Percentiles rank a stretch among this genome's conserved stretches.
phyloP scores from a whole-genome alignment of 2,888 invertebrate species.

The Drepana falcataria region DNA sequence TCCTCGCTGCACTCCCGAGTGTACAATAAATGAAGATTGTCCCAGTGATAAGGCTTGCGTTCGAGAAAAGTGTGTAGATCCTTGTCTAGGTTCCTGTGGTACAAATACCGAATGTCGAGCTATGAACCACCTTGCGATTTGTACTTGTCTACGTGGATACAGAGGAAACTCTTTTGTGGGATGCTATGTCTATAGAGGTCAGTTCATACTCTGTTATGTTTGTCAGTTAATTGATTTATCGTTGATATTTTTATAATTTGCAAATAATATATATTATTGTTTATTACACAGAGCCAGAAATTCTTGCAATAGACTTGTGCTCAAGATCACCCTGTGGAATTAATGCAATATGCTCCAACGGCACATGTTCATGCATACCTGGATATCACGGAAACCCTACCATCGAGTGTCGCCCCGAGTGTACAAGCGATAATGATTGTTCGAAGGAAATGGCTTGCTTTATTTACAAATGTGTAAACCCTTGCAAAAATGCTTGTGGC shows the following conservation, averaged over 20 bases:
- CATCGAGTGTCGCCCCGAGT: slow-evolving; percentile 87
- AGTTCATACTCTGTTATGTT: slow-evolving; percentile 6
- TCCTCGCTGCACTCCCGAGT: slow-evolving; percentile 86
- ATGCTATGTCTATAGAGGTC: slow-evolving; percentile 55
- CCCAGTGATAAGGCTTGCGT: slow-evolving; percentile 84
- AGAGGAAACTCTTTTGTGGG: slow-evolving; percentile 86
- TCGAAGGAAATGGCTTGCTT: slow-evolving; percentile 83
- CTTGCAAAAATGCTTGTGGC: slow-evolving; percentile 86
- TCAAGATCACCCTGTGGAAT: slow-evolving; percentile 81
- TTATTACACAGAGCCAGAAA: slow-evolving; percentile 42
- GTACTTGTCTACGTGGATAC: slow-evolving; percentile 82
- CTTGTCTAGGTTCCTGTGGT: slow-evolving; percentile 86
- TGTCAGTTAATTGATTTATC: slow-evolving; percentile 1
- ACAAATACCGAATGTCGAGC: slow-evolving; percentile 84
- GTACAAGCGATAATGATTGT: slow-evolving; percentile 86
- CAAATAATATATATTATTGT: slow-evolving; percentile 2
- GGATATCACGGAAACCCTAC: slow-evolving; percentile 83
- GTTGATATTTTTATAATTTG: neutral
- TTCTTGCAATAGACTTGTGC: slow-evolving; percentile 71
- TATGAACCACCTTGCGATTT: slow-evolving; percentile 87
- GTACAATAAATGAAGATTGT: slow-evolving; percentile 87
- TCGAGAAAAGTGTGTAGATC: slow-evolving; percentile 85
- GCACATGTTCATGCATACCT: slow-evolving; percentile 80
- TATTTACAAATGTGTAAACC: slow-evolving; percentile 85
- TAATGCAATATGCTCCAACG: slow-evolving; percentile 79